phyloP scores from a whole-genome alignment of 2,113 vertebrate species.

The Paramisgurnus dabryanus region DNA sequence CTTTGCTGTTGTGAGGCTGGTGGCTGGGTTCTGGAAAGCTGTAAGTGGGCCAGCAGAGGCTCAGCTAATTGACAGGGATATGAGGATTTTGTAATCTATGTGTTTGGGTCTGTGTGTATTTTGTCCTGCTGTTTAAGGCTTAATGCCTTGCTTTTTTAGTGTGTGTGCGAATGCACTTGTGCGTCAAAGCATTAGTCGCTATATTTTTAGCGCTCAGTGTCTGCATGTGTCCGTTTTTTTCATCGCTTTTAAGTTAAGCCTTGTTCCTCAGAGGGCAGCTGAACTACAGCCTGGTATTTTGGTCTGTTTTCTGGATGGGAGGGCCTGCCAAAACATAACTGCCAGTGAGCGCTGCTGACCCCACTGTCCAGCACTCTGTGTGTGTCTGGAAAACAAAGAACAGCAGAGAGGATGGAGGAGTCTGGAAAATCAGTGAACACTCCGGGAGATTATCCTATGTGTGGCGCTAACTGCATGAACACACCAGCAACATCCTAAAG shows the following conservation, averaged over 20 bases:
- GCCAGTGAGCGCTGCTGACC: constrained; percentile 22
- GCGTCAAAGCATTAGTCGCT: constrained; percentile 1
- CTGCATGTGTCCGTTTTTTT: constrained; percentile 25
- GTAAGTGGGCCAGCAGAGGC: constrained; percentile 67
- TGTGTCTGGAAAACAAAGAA: constrained; percentile 21
- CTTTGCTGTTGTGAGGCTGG: constrained; percentile 42
- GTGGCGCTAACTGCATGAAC: background rate
- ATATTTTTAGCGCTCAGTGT: constrained; percentile 20
- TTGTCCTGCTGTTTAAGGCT: constrained; percentile 30
- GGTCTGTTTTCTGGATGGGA: constrained; percentile 34
- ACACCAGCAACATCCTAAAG: background rate
- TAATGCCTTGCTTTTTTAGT: background rate
- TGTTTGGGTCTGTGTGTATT: constrained; percentile 37
- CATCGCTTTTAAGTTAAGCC: constrained; percentile 24
- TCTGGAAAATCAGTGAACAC: background rate
- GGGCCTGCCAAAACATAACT: constrained; percentile 27
- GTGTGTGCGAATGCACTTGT: background rate
- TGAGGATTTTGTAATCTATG: constrained; percentile 34
- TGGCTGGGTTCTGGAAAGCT: constrained; percentile 50
- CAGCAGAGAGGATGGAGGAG: background rate
- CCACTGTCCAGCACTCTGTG: constrained; percentile 13
- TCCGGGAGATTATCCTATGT: background rate
- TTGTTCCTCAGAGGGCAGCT: constrained; percentile 26
- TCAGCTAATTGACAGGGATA: constrained; percentile 51
- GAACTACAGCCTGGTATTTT: constrained; percentile 37